Percentiles rank a stretch among this genome's conserved stretches.
These are phyloP conservation scores for Diadegma fenestrale DNA, from an alignment of 2,888 invertebrate species.

Conservation along the genomic window DNA sequence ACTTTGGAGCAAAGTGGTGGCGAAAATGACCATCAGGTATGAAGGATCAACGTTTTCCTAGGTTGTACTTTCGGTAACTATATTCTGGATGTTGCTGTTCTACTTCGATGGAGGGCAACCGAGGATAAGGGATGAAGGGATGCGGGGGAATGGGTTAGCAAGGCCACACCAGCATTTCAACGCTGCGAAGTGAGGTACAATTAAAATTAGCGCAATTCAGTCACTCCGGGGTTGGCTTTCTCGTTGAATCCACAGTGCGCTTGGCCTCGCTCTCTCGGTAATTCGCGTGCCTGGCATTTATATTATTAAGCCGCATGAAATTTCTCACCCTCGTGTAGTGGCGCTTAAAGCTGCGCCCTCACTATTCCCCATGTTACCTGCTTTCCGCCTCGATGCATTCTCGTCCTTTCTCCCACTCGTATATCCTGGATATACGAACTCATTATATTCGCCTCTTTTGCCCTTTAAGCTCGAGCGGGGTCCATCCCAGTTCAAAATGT, in stretches of 20 bases:
- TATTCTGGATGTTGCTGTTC: conserved; percentile 22
- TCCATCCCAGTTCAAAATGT: conserved; percentile 42
- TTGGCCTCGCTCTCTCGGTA: conserved; percentile 69
- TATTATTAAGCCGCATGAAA: conserved; percentile 82
- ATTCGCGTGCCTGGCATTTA: conserved; percentile 82
- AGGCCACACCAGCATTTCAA: conserved; percentile 50
- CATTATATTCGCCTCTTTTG: conserved; percentile 1
- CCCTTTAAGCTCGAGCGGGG: conserved; percentile 35
- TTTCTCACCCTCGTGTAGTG: conserved; percentile 73
- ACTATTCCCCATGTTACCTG: conserved; percentile 48
- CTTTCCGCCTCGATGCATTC: conserved; percentile 29
- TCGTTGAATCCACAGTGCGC: conserved; percentile 31
- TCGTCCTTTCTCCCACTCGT: conserved; percentile 27
- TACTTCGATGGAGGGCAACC: background rate
- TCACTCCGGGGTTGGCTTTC: conserved; percentile 72
- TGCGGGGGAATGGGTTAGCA: conserved; percentile 14
- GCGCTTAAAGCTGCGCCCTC: conserved; percentile 61
- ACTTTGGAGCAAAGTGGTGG: background rate
- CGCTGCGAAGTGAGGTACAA: conserved; percentile 78
- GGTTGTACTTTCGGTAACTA: background rate
- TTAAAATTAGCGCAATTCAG: conserved; percentile 84
- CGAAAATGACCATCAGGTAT: background rate
- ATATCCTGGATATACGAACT: conserved; percentile 8
- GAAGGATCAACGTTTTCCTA: background rate
- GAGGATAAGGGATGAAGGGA: conserved; percentile 52